Percentiles rank a stretch among this genome's conserved stretches.
Conservation (phyloP, 2,113 vertebrate species). For the Seriola aureovittata region DNA sequence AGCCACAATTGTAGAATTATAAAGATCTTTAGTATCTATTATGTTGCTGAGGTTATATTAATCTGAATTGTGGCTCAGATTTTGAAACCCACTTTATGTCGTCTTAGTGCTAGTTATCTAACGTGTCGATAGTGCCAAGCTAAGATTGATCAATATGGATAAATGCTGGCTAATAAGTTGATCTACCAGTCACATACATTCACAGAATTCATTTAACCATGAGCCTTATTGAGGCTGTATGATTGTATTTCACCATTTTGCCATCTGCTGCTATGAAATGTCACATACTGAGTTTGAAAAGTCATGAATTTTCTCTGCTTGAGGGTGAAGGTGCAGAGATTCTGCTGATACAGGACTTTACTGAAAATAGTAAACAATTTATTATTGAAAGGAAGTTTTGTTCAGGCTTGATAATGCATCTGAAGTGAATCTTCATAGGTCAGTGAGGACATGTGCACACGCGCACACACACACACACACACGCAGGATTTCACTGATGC, state of each 20-base stretch:
- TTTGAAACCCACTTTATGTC: neutral
- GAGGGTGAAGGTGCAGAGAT: neutral
- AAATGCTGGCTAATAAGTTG: neutral
- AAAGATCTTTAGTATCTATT: neutral
- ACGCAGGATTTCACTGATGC: conserved; percentile 32
- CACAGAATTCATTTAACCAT: neutral
- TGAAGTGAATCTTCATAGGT: conserved; percentile 30
- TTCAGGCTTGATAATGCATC: neutral
- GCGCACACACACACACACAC: conserved; percentile 16
- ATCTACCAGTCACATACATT: neutral
- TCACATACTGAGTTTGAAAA: neutral
- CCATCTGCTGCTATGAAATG: neutral
- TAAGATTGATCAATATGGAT: neutral
- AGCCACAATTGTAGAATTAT: no score
- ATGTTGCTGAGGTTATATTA: neutral
- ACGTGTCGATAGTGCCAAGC: neutral
- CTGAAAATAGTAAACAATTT: neutral
- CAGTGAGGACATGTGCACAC: conserved; percentile 32
- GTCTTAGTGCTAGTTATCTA: neutral
- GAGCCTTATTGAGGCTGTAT: neutral
- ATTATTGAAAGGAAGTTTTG: neutral
- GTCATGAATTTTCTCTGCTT: neutral
- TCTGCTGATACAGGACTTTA: neutral
- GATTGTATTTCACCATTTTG: neutral
- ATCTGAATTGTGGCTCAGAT: neutral